Percentiles rank a stretch among this genome's conserved stretches.
Evolutionary conservation across 1,140 invertebrate genomes (phyloP).

Genomic region (Wasmannia auropunctata): DNA sequence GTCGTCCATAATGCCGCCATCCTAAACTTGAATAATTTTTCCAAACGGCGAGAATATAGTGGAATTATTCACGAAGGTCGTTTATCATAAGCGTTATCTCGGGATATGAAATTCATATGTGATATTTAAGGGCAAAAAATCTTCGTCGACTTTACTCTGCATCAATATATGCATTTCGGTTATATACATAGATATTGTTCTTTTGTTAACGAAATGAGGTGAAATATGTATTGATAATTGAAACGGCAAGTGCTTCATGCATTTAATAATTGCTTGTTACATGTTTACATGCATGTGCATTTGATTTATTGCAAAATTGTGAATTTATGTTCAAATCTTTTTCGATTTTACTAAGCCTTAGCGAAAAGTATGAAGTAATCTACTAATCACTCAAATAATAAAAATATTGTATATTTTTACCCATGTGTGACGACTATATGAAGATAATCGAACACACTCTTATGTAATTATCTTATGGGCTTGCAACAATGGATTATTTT

Average conservation of each 20-base stretch:
- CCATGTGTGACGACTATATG: background rate
- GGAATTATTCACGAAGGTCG: conserved; percentile 33
- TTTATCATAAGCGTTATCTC: conserved; percentile 15
- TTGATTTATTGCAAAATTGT: background rate
- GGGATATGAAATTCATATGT: conserved; percentile 22
- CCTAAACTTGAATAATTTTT: conserved; percentile 28
- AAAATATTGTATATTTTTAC: background rate
- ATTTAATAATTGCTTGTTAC: conserved; percentile 1
- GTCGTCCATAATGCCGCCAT: background rate
- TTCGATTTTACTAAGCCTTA: background rate
- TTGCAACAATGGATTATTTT: no score
- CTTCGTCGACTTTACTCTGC: background rate
- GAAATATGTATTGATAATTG: background rate
- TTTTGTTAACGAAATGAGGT: background rate
- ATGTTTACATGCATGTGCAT: background rate
- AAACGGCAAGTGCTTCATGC: background rate
- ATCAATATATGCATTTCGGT: background rate
- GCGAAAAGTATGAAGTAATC: background rate
- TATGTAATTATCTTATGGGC: no score
- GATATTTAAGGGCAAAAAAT: conserved; percentile 11
- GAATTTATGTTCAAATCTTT: no score
- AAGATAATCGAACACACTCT: background rate
- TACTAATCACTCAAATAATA: no score
- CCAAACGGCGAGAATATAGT: background rate
- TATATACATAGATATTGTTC: background rate